Conservation (phyloP, 2,113 vertebrate species). For the Steatornis caripensis region DNA sequence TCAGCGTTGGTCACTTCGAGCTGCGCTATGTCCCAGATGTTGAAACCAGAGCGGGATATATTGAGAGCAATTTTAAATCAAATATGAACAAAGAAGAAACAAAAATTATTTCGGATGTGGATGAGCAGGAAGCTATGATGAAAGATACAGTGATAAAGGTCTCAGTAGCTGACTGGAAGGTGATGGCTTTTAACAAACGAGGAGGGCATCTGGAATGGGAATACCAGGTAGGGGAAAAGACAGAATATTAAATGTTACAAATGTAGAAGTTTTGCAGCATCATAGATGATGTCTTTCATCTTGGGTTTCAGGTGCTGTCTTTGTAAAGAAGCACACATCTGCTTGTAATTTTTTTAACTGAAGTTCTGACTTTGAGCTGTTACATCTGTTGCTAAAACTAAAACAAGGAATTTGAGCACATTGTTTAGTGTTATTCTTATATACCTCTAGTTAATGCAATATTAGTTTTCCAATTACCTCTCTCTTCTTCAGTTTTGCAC, state of each 20-base stretch:
- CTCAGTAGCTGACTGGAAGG: slow-evolving; percentile 95
- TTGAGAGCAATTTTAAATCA: slow-evolving; percentile 83
- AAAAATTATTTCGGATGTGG: slow-evolving; percentile 85
- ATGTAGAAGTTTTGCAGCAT: background rate
- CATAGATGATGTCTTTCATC: background rate
- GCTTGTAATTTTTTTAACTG: background rate
- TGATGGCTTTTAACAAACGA: slow-evolving; percentile 90
- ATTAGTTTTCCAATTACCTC: background rate
- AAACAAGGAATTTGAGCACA: background rate
- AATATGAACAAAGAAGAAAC: slow-evolving; percentile 76
- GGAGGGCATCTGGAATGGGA: slow-evolving; percentile 93
- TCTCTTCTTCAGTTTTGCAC: slow-evolving; percentile 85
- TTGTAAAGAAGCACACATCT: background rate
- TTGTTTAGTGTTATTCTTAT: background rate
- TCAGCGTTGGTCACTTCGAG: slow-evolving; percentile 97
- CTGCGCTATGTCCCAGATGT: slow-evolving; percentile 87
- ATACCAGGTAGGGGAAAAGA: slow-evolving; percentile 81
- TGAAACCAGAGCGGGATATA: slow-evolving; percentile 81
- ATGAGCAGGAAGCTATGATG: slow-evolving; percentile 77
- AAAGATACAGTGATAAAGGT: slow-evolving; percentile 92
- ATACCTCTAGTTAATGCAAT: background rate
- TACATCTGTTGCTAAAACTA: background rate
- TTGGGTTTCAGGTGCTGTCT: background rate
- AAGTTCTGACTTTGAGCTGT: background rate
- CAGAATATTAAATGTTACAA: background rate